These are phyloP conservation scores for Aphelenchoides besseyi DNA, from an alignment of 1,140 invertebrate genomes.

Conservation along the genomic window DNA sequence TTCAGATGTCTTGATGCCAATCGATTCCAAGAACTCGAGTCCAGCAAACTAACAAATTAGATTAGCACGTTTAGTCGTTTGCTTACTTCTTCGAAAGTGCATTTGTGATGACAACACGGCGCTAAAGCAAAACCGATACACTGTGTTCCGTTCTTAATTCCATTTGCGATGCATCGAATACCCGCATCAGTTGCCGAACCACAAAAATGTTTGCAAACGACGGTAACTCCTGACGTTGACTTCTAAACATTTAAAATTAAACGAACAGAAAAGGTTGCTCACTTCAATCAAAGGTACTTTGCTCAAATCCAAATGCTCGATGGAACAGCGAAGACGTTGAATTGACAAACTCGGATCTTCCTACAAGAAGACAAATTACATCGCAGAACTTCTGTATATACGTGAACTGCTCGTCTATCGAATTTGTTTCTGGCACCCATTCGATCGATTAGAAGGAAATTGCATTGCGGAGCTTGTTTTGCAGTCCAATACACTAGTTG, in stretches of 20 bases:
- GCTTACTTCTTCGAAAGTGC: conserved; percentile 23
- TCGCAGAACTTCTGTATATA: too few species aligned
- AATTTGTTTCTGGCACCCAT: conserved; percentile 50
- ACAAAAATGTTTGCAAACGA: conserved; percentile 51
- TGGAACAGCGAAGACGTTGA: conserved; percentile 41
- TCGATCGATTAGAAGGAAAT: conserved; percentile 42
- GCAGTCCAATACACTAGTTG: conserved; percentile 48
- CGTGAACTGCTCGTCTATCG: conserved; percentile 37
- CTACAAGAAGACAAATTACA: conserved; percentile 19
- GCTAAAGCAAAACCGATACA: conserved; percentile 43
- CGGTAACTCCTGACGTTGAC: conserved; percentile 19
- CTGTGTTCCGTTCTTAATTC: conserved; percentile 30
- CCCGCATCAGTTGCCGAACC: conserved; percentile 48
- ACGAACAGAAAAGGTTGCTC: neutral
- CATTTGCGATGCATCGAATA: conserved; percentile 45
- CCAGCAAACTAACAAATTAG: conserved; percentile 25
- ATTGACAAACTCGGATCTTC: conserved; percentile 31
- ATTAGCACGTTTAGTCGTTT: neutral
- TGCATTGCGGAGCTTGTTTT: conserved; percentile 34
- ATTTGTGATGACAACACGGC: conserved; percentile 53
- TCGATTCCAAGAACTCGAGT: conserved; percentile 20
- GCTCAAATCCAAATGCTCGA: conserved; percentile 50
- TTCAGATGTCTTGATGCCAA: conserved; percentile 24
- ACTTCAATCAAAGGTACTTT: conserved; percentile 39
- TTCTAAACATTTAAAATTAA: too few species aligned